Evolutionary conservation across 2,888 invertebrate species (phyloP), one percentile per base, ranked within the genome.

Genomic region (Drosophila infuscata): DNA sequence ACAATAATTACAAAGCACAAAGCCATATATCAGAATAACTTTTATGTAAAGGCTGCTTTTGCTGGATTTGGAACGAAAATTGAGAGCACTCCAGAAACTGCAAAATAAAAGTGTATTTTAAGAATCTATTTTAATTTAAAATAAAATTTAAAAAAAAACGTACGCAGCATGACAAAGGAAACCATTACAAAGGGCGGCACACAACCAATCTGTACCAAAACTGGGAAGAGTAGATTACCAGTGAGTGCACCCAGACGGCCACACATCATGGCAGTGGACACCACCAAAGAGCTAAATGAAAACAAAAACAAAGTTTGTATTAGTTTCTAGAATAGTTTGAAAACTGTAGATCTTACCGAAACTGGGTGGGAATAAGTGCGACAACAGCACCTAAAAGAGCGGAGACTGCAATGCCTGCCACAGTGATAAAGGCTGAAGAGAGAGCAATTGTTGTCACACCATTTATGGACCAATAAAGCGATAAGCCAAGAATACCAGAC

Each of bases 121-220:
- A 7, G n/a, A 11, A n/a, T n/a, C 5, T 17, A 6, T 15, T 43
- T 20, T 9, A 48, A 54, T 9, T 12, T 0, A 17, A 25, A 35
- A n/a, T 17, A 3, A 29, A 8, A n/a, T n/a, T 8, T 29, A 9
- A 6, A 9, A 32, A 32, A 9, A 30, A 36, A 86, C 91, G 93
- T 94, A 96, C 96, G 94, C 77, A 95, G 84, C 79, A 96, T 94
- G 30, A 95, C 94, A 8, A 93, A 88, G 9, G 95, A 95, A 65
- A 97, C 95, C 91, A 95, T 95, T 60, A 96, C 91, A 90, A 97
- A 97, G 4, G 96, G 96, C 29, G 96, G 96, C 35, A 95, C 92
- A 86, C 97, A 97, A 43, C 96, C 96, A 33, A 94, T 93, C 79
- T 94, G 93, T 51, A 97, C 94, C 56, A 97, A 94, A 32, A 95